These are phyloP conservation scores for Benthosema pterotum DNA, from an alignment of 2,797 vertebrate genomes.

Conservation along the genomic window DNA sequence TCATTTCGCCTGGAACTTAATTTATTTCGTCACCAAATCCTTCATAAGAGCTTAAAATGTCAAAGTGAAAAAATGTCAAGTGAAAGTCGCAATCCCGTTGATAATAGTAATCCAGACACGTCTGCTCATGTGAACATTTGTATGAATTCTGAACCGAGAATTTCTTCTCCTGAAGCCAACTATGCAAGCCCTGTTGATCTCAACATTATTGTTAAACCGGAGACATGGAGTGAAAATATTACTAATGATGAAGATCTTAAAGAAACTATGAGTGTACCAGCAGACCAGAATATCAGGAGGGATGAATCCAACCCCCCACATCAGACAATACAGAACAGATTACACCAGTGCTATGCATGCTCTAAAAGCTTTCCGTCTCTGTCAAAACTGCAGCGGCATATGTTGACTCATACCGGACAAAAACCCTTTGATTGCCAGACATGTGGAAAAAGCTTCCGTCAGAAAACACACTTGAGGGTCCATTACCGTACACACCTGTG, in stretches of 20 bases:
- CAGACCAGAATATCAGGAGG: slow-evolving; percentile 6
- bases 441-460: slow-evolving; percentile 52
- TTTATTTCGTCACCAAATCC: slow-evolving; percentile 32
- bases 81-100: background rate
- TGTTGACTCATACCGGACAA: slow-evolving; percentile 53
- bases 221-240: slow-evolving; percentile 18
- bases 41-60: slow-evolving; percentile 17
- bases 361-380: slow-evolving; percentile 46
- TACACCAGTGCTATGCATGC: slow-evolving; percentile 43
- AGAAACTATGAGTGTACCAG: slow-evolving; percentile 2
- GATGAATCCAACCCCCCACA: background rate
- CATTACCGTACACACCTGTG: slow-evolving; percentile 46
- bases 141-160: slow-evolving; percentile 15
- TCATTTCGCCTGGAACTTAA: slow-evolving; percentile 38
- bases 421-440: slow-evolving; percentile 49
- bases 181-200: slow-evolving; percentile 12
- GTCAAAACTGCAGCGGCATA: slow-evolving; percentile 54
- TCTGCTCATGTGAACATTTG: background rate
- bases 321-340: slow-evolving; percentile 2
- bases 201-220: slow-evolving; percentile 37
- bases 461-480: slow-evolving; percentile 56
- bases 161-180: slow-evolving; percentile 2
- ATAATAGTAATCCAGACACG: background rate
- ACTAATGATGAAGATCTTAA: slow-evolving; percentile 1
- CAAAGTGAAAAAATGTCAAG: too few species aligned